These are phyloP conservation scores for Oceanodroma tethys DNA, from an alignment of 2,113 vertebrate genomes.

Conservation along the genomic window DNA sequence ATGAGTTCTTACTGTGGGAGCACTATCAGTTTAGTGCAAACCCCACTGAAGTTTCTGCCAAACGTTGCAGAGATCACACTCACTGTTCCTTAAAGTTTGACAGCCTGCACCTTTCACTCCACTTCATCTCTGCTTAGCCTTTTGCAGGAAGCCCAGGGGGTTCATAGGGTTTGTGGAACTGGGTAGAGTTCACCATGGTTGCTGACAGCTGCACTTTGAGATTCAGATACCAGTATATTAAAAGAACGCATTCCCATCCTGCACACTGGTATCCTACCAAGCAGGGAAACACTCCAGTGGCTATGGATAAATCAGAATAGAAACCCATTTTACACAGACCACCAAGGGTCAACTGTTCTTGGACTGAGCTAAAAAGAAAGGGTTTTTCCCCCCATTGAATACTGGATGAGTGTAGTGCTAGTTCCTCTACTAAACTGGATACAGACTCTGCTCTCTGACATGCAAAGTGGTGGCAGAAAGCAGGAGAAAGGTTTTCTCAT, in stretches of 20 bases:
- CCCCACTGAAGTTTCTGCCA: background rate
- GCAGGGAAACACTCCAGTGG: background rate
- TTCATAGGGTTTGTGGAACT: background rate
- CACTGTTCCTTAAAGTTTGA: background rate
- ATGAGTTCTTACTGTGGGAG: background rate
- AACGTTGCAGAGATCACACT: background rate
- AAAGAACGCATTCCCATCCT: background rate
- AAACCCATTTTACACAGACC: background rate
- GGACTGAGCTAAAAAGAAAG: background rate
- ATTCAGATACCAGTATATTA: background rate
- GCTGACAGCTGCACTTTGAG: background rate
- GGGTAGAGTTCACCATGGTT: background rate
- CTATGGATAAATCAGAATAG: background rate
- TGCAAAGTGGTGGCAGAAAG: background rate
- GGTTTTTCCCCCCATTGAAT: fast-evolving
- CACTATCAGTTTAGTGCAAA: background rate
- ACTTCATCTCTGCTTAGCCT: background rate
- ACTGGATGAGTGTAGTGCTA: background rate
- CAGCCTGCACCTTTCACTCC: background rate
- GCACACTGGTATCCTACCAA: background rate
- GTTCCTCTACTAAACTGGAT: background rate
- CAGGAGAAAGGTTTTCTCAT: background rate
- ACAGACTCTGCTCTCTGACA: background rate
- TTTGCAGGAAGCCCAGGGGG: background rate
- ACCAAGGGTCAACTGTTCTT: background rate